Conservation (phyloP, 1,140 invertebrate species). For the Temnothorax curvispinosus region DNA sequence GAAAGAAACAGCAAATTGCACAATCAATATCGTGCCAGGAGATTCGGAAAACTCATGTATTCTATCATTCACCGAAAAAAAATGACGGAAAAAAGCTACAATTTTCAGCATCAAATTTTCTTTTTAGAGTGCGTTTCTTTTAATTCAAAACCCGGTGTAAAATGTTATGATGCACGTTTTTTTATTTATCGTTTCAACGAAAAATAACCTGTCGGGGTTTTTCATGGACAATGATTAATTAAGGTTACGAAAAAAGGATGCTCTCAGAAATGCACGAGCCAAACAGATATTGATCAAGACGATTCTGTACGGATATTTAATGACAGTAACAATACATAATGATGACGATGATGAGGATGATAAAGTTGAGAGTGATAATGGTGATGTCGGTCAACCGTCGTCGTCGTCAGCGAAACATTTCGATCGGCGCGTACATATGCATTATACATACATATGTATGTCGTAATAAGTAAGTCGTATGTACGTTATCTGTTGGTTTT, state of each 20-base stretch:
- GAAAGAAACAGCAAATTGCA: not conserved
- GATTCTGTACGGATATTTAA: slow-evolving; percentile 13
- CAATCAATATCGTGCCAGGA: not conserved
- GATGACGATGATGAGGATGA: slow-evolving; percentile 51
- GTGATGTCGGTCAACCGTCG: slow-evolving; percentile 40
- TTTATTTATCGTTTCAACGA: not conserved
- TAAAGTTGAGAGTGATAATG: slow-evolving; percentile 37
- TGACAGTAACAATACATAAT: slow-evolving; percentile 6
- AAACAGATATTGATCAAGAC: slow-evolving; percentile 10
- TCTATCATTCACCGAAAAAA: not conserved
- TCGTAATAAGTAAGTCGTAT: slow-evolving; percentile 49
- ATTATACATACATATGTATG: slow-evolving; percentile 15
- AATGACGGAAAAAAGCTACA: not conserved
- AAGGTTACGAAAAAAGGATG: not conserved
- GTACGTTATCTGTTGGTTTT: slow-evolving; percentile 39
- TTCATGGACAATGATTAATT: not conserved
- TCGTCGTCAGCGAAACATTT: not conserved
- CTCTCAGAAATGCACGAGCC: not conserved
- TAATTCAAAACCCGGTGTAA: not conserved
- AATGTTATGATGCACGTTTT: not conserved
- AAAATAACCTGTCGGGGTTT: not conserved
- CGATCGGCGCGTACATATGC: not conserved
- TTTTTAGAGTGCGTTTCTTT: not conserved
- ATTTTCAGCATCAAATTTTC: not conserved
- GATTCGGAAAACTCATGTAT: not conserved